phyloP scores from a whole-genome alignment of 2,797 vertebrate genomes.

The Staurois parvus region DNA sequence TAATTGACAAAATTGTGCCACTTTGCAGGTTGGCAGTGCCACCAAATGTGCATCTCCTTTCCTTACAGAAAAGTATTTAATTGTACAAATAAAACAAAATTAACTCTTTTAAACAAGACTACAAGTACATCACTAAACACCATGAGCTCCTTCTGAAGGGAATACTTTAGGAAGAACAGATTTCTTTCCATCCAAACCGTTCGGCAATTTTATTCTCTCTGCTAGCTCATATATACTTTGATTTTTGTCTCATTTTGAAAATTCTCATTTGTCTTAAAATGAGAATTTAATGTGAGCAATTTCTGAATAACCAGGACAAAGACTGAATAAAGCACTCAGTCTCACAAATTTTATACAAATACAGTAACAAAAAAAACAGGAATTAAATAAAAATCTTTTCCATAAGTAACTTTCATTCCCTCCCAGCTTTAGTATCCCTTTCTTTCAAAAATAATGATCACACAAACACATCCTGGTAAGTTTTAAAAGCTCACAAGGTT shows the following conservation, averaged over 20 bases:
- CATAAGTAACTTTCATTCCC: constrained; percentile 16
- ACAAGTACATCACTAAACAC: constrained; percentile 95
- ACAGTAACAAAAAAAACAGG: constrained; percentile 1
- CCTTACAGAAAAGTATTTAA: constrained; percentile 29
- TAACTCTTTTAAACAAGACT: constrained; percentile 89
- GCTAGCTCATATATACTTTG: constrained; percentile 79
- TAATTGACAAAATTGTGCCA: constrained; percentile 75
- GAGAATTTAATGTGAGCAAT: constrained; percentile 78
- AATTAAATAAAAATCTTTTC: constrained; percentile 14
- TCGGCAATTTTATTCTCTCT: constrained; percentile 83
- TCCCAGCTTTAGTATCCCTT: constrained; percentile 22
- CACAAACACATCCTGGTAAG: constrained; percentile 95
- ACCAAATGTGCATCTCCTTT: constrained; percentile 78
- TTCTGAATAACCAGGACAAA: constrained; percentile 83
- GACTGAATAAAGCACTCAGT: constrained; percentile 53
- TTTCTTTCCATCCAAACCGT: constrained; percentile 81
- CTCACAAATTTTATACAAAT: constrained; percentile 13
- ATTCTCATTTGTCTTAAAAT: constrained; percentile 86
- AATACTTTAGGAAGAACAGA: constrained; percentile 96
- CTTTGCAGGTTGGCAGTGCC: constrained; percentile 79
- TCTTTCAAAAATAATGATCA: constrained; percentile 61
- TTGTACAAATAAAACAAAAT: constrained; percentile 71
- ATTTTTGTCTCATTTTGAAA: constrained; percentile 80
- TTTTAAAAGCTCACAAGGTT: constrained; percentile 98
- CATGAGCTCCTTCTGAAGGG: constrained; percentile 92